Base-by-base conservation (phyloP, 1,140 invertebrate genomes). In the Eumaeus atala region DNA sequence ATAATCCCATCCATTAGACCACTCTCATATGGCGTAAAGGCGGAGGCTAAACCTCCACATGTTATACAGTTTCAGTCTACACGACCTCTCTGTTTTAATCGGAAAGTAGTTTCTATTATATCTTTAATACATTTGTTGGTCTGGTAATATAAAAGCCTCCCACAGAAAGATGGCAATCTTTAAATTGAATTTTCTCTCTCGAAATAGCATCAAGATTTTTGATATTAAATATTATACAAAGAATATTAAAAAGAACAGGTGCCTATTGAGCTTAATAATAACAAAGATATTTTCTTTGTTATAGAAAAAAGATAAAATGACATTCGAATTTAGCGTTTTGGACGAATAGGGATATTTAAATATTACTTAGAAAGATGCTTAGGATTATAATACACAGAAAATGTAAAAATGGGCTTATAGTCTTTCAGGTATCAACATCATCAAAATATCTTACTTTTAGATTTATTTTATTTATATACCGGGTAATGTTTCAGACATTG, bases 21-120 rank as follows among this genome's bases (percentile, higher is more conserved):
- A 60, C 69, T 59, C 69, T 72, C 74, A 77, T 76, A 76, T 66
- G 74, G 48, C 62, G 67, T 76, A 77, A 75, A 76, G 66, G 71
- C 74, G 44, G 35, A 53, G 70, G 73, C 73, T 59, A 68, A 72
- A 73, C 76, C 74, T 77, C 73, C 73, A 76, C 70, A 74, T 74
- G 62, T 64, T 70, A 64, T 59, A 62, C 64, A 69, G 64, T 58
- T 65, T 64, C 60, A 61, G 66, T 77, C 71, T 73, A 77, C 76
- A 71, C 66, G 58, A 65, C 37, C 61, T 56, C 55, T 17, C 51
- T 62, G 63, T 57, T 72, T 72, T 74, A 71, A 73, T 77, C 63
- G 51, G 28, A 42, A 54, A 54, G 51, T 54, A 53, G 51, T 53
- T 53, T 42, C 38, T 18, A 44, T 44, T 53, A 33, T 17, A 53